Evolutionary conservation across 1,140 invertebrate genomes (phyloP).

Genomic region (Hyposmocoma kahamanoa): DNA sequence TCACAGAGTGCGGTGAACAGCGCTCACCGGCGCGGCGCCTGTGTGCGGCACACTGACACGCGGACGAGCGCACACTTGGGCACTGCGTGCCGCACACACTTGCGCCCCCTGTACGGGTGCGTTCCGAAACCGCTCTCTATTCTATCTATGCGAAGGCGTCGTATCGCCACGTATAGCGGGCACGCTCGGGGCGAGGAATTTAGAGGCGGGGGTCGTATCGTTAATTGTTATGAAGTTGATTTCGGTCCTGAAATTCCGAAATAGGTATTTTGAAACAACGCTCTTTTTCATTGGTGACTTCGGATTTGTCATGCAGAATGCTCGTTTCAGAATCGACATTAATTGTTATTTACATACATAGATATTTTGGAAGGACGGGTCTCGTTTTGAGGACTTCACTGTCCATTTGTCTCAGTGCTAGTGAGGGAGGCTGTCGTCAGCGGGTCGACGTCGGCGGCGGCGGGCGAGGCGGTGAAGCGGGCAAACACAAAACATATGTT

Average conservation of each 20-base stretch:
- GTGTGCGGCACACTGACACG: slow-evolving; percentile 56
- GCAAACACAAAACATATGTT: slow-evolving; percentile 24
- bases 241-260: slow-evolving; percentile 72
- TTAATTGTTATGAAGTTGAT: slow-evolving; percentile 74
- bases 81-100: slow-evolving; percentile 32
- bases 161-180: slow-evolving; percentile 69
- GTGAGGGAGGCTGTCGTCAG: too few relatives aligned
- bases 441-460: background rate
- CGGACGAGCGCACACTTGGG: slow-evolving; percentile 12
- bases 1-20: slow-evolving; percentile 73
- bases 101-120: slow-evolving; percentile 48
- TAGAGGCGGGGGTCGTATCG: slow-evolving; percentile 72
- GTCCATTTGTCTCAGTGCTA: slow-evolving; percentile 16
- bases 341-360: slow-evolving; percentile 39
- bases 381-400: background rate
- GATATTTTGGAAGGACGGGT: slow-evolving; percentile 11
- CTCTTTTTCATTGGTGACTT: slow-evolving; percentile 47
- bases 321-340: slow-evolving; percentile 7
- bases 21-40: slow-evolving; percentile 61
- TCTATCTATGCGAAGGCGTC: slow-evolving; percentile 73
- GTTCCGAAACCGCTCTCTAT: slow-evolving; percentile 72
- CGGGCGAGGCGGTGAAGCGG: slow-evolving; percentile 4
- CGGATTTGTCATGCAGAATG: slow-evolving; percentile 21
- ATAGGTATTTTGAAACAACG: slow-evolving; percentile 70
- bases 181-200: slow-evolving; percentile 71